These are phyloP conservation scores for Bambusicola thoracicus DNA, from an alignment of 2,113 vertebrate species.

Conservation along the genomic window DNA sequence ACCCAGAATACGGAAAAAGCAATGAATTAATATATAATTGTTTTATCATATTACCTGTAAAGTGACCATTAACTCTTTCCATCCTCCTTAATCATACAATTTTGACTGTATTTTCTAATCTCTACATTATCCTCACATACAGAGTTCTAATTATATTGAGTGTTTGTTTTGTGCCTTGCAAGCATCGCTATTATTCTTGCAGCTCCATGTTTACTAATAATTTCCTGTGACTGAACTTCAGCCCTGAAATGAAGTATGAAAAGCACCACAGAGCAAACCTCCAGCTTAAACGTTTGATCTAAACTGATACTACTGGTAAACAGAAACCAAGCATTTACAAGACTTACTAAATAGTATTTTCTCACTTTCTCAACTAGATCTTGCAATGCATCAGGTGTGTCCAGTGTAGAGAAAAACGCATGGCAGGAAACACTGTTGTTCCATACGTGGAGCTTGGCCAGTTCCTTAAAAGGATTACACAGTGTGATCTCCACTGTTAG, in stretches of 20 bases:
- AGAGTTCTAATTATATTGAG: neutral
- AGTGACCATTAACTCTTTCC: neutral
- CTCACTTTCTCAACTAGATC: neutral
- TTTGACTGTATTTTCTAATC: neutral
- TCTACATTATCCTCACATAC: neutral
- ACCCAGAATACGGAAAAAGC: neutral
- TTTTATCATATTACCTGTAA: neutral
- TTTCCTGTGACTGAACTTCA: neutral
- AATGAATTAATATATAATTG: neutral
- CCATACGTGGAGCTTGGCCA: neutral
- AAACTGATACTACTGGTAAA: neutral
- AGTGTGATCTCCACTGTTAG: neutral
- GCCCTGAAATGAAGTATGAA: neutral
- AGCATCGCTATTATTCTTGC: neutral
- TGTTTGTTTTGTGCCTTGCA: neutral
- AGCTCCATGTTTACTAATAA: neutral
- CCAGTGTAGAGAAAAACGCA: neutral
- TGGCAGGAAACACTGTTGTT: neutral
- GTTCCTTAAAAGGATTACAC: slow-evolving; percentile 51
- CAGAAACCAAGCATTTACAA: neutral
- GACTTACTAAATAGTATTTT: neutral
- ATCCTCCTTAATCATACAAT: neutral
- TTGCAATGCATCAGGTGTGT: neutral
- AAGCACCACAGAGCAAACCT: neutral
- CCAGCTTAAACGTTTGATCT: neutral